Evolutionary conservation across 2,797 vertebrate genomes (phyloP), one percentile per base, ranked within the genome.

Genomic region (Sciurus carolinensis): DNA sequence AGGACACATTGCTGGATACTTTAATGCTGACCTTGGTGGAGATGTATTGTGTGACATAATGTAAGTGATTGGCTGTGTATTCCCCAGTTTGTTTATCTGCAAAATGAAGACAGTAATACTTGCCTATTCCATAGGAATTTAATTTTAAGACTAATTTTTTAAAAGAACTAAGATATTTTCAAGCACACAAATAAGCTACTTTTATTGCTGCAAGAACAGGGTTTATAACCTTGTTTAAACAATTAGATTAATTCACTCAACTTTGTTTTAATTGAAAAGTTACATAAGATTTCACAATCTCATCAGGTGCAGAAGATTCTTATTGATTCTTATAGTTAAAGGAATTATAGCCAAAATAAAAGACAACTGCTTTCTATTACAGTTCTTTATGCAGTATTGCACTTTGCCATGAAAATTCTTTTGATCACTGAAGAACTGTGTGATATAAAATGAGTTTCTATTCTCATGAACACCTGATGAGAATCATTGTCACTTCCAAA

Each of bases 261-360:
- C 59, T 95, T 83, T 77, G 44, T 44, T 54, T 91, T 73, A 73
- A 50, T 66, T 82, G 62, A 91, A 96, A 92, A 85, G 47, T 77
- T 86, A 54, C 62, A 0, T 62, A 76, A 69, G 52, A 62, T 85
- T 90, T 96, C 62, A 90, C 54, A 92, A 1, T 91, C 83, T 88
- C 42, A 73, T 83, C 42, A 22, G 44, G 82, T 1, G 11, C 22
- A 72, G n/a, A 73, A 50, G 5, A 81, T 66, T 11, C 15, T 89
- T 67, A 67, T 2, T 71, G 50, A 84, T 44, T 57, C 50, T 83
- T 83, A 30, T 12, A 85, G 26, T 73, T 88, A 59, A 67, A 84
- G 33, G 20, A 82, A 71, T 44, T 71, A 62, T 93, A 86, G 75
- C 15, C 94, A 85, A 93, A 79, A 44, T 87, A 92, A 59, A 28